A percentile compares a stretch with the other conserved stretches of the same genome.
These are phyloP conservation scores for Drosophila monieri DNA, from an alignment of 2,888 invertebrate species.

Conservation along the genomic window DNA sequence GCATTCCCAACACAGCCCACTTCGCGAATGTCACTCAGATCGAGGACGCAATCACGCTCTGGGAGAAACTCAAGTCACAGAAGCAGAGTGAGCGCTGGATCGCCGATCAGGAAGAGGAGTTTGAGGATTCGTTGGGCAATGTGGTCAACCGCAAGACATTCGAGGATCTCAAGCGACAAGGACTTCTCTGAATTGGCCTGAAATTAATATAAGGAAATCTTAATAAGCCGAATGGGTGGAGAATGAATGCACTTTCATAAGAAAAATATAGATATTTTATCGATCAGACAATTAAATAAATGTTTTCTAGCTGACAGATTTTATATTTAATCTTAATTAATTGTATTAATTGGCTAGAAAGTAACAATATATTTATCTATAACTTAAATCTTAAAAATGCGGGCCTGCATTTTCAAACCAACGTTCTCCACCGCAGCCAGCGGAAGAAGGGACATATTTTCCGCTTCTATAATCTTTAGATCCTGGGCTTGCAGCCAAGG, in stretches of 20 bases:
- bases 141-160: constrained; percentile 99
- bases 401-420: constrained; percentile 74
- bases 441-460: constrained; percentile 70
- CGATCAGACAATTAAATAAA: constrained; percentile 2
- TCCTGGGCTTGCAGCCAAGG: constrained; percentile 79
- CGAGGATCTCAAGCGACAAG: constrained; percentile 99
- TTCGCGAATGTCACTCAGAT: constrained; percentile 99
- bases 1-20: constrained; percentile 99
- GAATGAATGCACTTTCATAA: not conserved
- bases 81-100: constrained; percentile 98
- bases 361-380: not conserved
- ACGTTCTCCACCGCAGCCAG: constrained; percentile 64
- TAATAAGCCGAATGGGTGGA: not conserved
- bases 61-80: constrained; percentile 98
- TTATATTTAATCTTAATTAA: not conserved
- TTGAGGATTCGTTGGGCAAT: constrained; percentile 99
- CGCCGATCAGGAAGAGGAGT: constrained; percentile 98
- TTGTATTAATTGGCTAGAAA: no score
- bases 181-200: constrained; percentile 88
- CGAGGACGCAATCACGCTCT: constrained; percentile 97
- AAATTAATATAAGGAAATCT: not conserved
- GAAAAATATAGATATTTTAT: not conserved
- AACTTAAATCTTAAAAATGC: constrained; percentile 51
- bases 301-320: not conserved
- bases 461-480: not conserved